Conservation (phyloP, 2,888 invertebrate genomes). For the Sialis lutaria region DNA sequence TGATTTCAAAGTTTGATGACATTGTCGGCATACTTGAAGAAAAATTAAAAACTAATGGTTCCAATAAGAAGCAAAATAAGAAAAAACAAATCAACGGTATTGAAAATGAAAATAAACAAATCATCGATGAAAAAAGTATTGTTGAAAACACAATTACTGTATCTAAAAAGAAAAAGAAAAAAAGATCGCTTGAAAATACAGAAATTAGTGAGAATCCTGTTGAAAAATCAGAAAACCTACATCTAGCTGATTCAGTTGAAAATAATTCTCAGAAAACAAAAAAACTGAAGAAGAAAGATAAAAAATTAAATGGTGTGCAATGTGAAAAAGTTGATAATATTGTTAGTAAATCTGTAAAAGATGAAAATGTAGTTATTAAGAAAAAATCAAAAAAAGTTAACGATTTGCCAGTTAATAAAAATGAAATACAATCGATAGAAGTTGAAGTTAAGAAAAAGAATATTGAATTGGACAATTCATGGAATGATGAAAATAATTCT, state of each 20-base stretch:
- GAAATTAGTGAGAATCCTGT: neutral
- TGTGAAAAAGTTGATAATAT: neutral
- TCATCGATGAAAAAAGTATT: slow-evolving; percentile 7
- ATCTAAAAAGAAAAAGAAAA: slow-evolving; percentile 10
- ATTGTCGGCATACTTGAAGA: no score
- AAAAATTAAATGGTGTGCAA: neutral
- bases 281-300: neutral
- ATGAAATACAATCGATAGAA: slow-evolving; percentile 3
- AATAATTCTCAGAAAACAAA: neutral
- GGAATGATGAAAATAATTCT: neutral
- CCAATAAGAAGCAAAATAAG: slow-evolving; percentile 4
- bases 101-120: slow-evolving; percentile 1
- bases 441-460: no score
- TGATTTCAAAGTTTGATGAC: no score
- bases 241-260: neutral
- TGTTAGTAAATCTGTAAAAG: neutral
- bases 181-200: slow-evolving; percentile 8
- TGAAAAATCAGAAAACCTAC: neutral
- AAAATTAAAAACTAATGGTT: no score
- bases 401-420: neutral
- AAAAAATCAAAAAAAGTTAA: neutral
- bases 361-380: neutral
- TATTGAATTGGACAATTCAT: no score
- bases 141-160: slow-evolving; percentile 8
- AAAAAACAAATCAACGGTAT: slow-evolving; percentile 4